Base-by-base conservation (phyloP, 2,888 invertebrate species). In the Cheilosia pagana region DNA sequence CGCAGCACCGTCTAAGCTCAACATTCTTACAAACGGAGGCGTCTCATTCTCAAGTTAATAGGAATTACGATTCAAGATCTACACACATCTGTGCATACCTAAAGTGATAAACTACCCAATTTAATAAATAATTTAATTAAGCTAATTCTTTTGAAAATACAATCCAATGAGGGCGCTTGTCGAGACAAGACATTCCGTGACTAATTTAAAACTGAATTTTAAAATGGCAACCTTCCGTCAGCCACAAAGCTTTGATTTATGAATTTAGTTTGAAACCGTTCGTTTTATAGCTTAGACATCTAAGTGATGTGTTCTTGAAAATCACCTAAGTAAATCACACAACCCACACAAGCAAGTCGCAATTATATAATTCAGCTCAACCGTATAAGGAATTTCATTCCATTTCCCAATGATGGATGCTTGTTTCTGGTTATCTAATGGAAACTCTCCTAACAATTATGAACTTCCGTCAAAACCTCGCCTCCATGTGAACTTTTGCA, bases 391-490 rank as follows among this genome's bases (percentile, higher is more conserved):
- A 77, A 77, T 82, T 77, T 71, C 71, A 77, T 53, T 74, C 21
- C 79, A 77, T 53, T 71, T 81, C 70, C 71, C 81, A 65, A 59
- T 59, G 72, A 72, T 72, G 78, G 52, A 78, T 59, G 41, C 52
- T 50, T 59, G 31, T 53, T 50, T 25, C 12, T 52, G 59, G 71
- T 77, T 82, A 71, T 77, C 71, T 68, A 65, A 70, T 55, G 52
- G 6, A 65, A 43, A 65, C 45, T 65, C 45, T 70, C 35, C n/a
- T 14, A 77, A 65, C 81, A 77, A 82, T 77, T 82, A 82, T 31
- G 55, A 63, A 82, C 81, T 82, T 82, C 81, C 81, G 77, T 71
- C 81, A 77, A 70, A 71, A 76, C 63, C 70, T 71, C 81, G 50
- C 35, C 63, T 52, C 31, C 41, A 35, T 55, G 53, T 53, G 39